Percentiles rank a stretch among this genome's conserved stretches.
Conservation (phyloP, 2,888 invertebrate genomes). For the Parascotia fuliginaria region DNA sequence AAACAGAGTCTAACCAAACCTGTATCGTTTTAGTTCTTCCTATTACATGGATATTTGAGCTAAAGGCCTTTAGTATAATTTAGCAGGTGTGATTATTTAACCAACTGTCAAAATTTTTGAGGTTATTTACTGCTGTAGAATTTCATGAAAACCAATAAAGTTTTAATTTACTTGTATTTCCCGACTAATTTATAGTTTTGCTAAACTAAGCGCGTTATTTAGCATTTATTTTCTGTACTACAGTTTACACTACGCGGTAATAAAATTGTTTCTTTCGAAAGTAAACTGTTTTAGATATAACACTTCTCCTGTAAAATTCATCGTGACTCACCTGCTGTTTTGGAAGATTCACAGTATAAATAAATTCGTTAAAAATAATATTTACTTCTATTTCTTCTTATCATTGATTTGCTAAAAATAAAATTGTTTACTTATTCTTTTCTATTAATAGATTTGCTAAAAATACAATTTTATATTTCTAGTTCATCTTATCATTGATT, state of each 20-base stretch:
- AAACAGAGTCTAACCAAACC: no score
- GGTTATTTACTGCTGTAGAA: neutral
- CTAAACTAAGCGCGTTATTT: neutral
- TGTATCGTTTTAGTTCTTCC: no score
- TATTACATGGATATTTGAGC: no score
- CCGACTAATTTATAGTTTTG: conserved; percentile 12
- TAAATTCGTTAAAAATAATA: neutral
- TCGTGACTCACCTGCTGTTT: conserved; percentile 28
- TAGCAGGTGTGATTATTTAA: no score
- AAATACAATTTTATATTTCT: neutral
- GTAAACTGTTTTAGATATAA: conserved; percentile 22
- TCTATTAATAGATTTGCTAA: neutral
- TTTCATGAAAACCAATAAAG: conserved; percentile 14
- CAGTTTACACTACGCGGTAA: conserved; percentile 10
- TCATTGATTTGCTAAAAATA: neutral
- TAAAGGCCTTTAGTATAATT: no score
- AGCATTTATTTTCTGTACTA: conserved; percentile 15
- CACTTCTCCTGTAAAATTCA: conserved; percentile 11
- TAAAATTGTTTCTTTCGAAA: conserved; percentile 15
- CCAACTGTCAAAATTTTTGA: neutral
- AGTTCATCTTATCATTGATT: neutral
- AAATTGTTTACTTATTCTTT: no score
- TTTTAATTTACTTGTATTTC: conserved; percentile 6
- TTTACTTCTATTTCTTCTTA: no score
- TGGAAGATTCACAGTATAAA: neutral